Conservation (phyloP, 2,888 invertebrate genomes). For the Nemurella pictetii region DNA sequence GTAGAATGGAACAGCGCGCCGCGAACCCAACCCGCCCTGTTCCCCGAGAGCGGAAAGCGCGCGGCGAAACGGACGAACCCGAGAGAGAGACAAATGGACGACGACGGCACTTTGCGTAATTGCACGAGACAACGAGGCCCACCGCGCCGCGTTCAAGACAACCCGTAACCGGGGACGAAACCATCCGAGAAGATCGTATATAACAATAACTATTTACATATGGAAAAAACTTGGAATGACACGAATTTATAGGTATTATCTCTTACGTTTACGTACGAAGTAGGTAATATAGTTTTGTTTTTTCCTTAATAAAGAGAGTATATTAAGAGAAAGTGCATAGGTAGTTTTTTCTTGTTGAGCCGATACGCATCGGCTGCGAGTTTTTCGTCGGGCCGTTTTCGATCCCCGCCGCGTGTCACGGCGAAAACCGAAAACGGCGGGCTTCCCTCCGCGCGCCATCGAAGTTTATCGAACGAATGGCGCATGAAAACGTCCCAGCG, state of each 20-base stretch:
- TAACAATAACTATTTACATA: conserved; percentile 23
- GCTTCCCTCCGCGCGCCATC: no score
- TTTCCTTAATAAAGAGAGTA: conserved; percentile 22
- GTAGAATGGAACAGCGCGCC: no score
- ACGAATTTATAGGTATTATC: background rate
- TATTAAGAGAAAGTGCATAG: conserved; percentile 18
- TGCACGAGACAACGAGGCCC: background rate
- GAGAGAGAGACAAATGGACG: background rate
- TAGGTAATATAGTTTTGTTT: conserved; percentile 3
- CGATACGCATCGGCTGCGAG: background rate
- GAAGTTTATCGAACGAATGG: no score
- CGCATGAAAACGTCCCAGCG: no score
- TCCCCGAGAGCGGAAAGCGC: no score
- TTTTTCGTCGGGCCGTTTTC: background rate
- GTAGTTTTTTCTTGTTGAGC: conserved; percentile 6
- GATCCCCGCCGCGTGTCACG: background rate
- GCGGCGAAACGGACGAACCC: no score
- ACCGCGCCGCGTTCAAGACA: background rate
- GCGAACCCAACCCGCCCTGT: no score
- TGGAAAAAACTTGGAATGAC: conserved; percentile 14
- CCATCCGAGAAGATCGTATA: background rate
- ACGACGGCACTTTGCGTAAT: background rate
- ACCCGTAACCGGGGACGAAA: background rate
- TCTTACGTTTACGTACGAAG: background rate
- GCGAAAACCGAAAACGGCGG: no score